Conservation (phyloP, 2,113 vertebrate genomes). For the Hyaena hyaena region DNA sequence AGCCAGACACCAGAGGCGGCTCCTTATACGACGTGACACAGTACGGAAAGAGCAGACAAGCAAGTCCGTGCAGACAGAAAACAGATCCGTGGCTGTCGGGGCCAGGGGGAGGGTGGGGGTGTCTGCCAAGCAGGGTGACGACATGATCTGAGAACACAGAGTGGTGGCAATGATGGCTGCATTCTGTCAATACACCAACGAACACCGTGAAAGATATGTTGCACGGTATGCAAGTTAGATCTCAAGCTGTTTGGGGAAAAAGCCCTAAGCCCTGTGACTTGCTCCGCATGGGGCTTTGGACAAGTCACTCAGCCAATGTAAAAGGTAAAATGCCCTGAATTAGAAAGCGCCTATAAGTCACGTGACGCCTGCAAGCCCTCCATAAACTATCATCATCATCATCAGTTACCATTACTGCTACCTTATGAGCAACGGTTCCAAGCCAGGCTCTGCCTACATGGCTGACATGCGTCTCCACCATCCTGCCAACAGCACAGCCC, state of each 20-base stretch:
- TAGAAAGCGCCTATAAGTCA: neutral
- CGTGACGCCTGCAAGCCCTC: accelerated
- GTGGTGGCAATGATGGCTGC: no score
- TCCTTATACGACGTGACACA: accelerated
- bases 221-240: neutral
- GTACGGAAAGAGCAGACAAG: neutral
- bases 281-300: neutral
- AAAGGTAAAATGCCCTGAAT: no score
- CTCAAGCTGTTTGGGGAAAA: neutral
- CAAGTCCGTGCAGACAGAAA: neutral
- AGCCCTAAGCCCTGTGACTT: neutral
- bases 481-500: neutral
- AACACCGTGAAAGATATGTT: neutral
- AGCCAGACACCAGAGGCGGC: neutral
- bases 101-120: no score
- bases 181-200: neutral
- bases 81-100: no score
- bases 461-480: accelerated
- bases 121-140: neutral
- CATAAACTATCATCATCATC: accelerated
- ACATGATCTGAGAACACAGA: neutral
- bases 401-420: accelerated
- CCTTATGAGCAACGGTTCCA: neutral
- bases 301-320: neutral
- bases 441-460: accelerated